Percentiles rank a stretch among this genome's conserved stretches.
Evolutionary conservation across 2,888 invertebrate genomes (phyloP).

Genomic region (Ethmia dodecea): DNA sequence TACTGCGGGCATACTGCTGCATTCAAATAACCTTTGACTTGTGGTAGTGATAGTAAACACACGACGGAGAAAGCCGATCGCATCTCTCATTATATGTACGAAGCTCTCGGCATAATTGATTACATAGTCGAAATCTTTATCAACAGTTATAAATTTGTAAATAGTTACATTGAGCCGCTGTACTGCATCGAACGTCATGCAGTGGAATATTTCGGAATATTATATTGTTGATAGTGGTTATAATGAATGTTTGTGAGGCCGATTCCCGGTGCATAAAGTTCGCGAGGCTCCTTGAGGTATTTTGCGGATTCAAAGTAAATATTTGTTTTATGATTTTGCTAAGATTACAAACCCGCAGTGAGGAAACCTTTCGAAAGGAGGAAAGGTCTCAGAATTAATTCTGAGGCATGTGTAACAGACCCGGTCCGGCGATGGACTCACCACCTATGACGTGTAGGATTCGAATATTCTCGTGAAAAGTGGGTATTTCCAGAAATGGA

Average conservation of each 20-base stretch:
- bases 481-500: too few relatives aligned
- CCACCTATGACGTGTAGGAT: too few relatives aligned
- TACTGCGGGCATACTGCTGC: too few relatives aligned
- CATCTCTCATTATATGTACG: conserved; percentile 3
- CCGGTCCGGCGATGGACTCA: too few relatives aligned
- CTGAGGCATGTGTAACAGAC: too few relatives aligned
- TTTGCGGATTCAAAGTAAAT: conserved; percentile 39
- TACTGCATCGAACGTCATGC: not conserved
- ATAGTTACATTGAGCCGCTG: not conserved
- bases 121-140: not conserved
- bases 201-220: not conserved
- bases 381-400: too few relatives aligned
- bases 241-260: conserved; percentile 27
- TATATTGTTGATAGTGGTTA: not conserved
- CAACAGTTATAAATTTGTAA: not conserved
- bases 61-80: conserved; percentile 3
- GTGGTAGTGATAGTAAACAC: conserved; percentile 1
- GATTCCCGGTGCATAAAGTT: conserved; percentile 28
- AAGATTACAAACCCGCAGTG: too few relatives aligned
- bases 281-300: conserved; percentile 31
- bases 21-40: conserved; percentile 1
- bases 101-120: not conserved
- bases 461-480: too few relatives aligned
- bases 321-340: conserved; percentile 2
- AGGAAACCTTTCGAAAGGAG: too few relatives aligned